Base-by-base conservation (phyloP, 1,140 invertebrate genomes). In the Trichonephila clavata region DNA sequence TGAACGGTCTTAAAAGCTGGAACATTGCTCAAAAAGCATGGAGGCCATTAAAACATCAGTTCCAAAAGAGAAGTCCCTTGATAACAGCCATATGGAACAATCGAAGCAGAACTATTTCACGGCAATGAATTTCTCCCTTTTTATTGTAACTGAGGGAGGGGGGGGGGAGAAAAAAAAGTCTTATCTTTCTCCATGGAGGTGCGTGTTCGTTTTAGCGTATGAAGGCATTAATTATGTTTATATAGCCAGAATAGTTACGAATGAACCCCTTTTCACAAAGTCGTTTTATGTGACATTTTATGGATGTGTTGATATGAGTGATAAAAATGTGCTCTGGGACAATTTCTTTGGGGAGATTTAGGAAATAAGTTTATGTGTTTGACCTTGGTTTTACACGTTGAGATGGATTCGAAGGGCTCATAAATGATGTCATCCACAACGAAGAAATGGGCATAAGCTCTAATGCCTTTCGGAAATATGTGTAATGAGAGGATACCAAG, bases 111-210 rank as follows among this genome's bases (percentile, higher is more conserved):
- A 77, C 71, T 77, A 77, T 77, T 77, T 77, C 71, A 77, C 20
- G 71, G 71, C 39, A 77, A 77, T 77, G 71, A 77, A 77, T 77
- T 77, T 77, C 32, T 77, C 24, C 27, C 32, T 77, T 77, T 77
- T 39, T 39, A 77, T 77, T 77, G 32, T 77, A 24, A 77, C 71
- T 39, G 24, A 27, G 14, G 24, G 68, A 24, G 24, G 16, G 27
- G 16, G 0, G n/a, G n/a, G n/a, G n/a, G n/a, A n/a, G n/a, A n/a
- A n/a, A 63, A 21, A 63, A 63, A 21, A 63, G 16, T 20, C 27
- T 77, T 77, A 77, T 77, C 71, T 77, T 21, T 20, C 14, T 3
- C 71, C 27, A 16, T 32, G 71, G 24, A 32, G 24, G 13, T 32
- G 27, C 32, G 71, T 68, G 65, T 68, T 68, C 24, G n/a, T 3